Evolutionary conservation across 2,797 vertebrate genomes (phyloP).

Genomic region (Sebastes hubbsi): DNA sequence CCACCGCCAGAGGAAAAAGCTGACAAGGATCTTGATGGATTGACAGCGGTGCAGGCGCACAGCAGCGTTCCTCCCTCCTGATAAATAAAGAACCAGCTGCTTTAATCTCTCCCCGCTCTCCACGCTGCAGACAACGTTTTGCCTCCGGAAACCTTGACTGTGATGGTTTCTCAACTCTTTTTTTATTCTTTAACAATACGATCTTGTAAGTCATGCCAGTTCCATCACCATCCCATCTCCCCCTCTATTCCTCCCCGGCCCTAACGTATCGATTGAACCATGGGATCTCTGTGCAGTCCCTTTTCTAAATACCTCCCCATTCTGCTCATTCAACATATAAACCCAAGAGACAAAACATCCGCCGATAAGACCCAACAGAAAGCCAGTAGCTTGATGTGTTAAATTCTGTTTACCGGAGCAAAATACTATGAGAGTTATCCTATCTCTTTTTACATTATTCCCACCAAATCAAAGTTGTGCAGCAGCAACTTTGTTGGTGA

Average conservation of each 20-base stretch:
- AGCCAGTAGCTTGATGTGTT: constrained; percentile 7
- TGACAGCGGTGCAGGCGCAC: constrained; percentile 34
- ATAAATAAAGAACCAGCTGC: constrained; percentile 54
- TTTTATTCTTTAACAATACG: not conserved
- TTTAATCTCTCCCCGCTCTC: constrained; percentile 39
- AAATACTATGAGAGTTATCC: constrained; percentile 8
- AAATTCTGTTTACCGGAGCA: constrained; percentile 19
- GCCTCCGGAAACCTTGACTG: constrained; percentile 24
- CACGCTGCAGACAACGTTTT: constrained; percentile 4
- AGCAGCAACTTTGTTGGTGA: constrained; percentile 8
- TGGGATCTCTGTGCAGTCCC: not conserved
- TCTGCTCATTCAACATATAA: constrained; percentile 16
- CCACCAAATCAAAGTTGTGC: constrained; percentile 8
- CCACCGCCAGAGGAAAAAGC: constrained; percentile 17
- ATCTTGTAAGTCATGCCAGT: constrained; percentile 11
- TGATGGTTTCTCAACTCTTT: not conserved
- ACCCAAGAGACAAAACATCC: constrained; percentile 36
- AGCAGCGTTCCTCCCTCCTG: constrained; percentile 27
- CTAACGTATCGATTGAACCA: not conserved
- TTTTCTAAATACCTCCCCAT: constrained; percentile 5
- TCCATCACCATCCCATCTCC: constrained; percentile 15
- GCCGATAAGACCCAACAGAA: constrained; percentile 31
- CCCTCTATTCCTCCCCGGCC: not conserved
- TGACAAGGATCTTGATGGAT: constrained; percentile 53
- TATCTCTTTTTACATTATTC: constrained; percentile 22